These are phyloP conservation scores for Terebella lapidaria DNA, from an alignment of 2,888 invertebrate species.

Conservation along the genomic window DNA sequence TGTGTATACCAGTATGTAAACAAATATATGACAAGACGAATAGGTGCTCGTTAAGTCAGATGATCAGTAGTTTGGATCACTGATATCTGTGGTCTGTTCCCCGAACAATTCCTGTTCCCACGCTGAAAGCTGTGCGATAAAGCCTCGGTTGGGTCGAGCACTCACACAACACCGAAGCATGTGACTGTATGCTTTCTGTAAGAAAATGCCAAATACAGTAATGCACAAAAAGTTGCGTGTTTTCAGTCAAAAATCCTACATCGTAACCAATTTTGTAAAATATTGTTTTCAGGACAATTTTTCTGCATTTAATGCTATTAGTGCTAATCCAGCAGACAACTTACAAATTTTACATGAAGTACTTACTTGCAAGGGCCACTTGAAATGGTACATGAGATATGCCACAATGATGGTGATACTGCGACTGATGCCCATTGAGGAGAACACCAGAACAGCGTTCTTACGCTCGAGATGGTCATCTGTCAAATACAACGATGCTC, in stretches of 20 bases:
- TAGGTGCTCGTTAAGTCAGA: too few relatives aligned
- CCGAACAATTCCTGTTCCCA: not conserved
- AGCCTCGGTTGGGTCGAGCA: not conserved
- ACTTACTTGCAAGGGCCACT: too few relatives aligned
- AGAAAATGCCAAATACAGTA: not conserved
- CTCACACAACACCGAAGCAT: not conserved
- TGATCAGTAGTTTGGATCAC: constrained; percentile 1
- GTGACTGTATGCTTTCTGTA: not conserved
- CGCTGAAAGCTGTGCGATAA: not conserved
- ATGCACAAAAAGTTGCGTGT: not conserved
- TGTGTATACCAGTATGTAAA: too few relatives aligned
- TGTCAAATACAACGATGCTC: too few relatives aligned
- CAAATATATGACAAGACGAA: too few relatives aligned
- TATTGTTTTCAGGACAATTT: too few relatives aligned
- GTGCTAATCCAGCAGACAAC: too few relatives aligned
- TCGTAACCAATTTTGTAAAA: too few relatives aligned
- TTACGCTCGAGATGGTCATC: constrained; percentile 29
- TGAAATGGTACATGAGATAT: constrained; percentile 46
- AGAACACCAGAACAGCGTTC: constrained; percentile 43
- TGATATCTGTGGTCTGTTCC: not conserved
- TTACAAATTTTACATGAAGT: too few relatives aligned
- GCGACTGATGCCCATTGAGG: constrained; percentile 44
- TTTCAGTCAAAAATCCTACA: too few relatives aligned
- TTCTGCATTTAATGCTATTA: too few relatives aligned
- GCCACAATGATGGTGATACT: constrained; percentile 44